Percentiles rank a stretch among this genome's conserved stretches.
phyloP scores from a whole-genome alignment of 2,888 invertebrate genomes.

The Lasioglossum calceatum region DNA sequence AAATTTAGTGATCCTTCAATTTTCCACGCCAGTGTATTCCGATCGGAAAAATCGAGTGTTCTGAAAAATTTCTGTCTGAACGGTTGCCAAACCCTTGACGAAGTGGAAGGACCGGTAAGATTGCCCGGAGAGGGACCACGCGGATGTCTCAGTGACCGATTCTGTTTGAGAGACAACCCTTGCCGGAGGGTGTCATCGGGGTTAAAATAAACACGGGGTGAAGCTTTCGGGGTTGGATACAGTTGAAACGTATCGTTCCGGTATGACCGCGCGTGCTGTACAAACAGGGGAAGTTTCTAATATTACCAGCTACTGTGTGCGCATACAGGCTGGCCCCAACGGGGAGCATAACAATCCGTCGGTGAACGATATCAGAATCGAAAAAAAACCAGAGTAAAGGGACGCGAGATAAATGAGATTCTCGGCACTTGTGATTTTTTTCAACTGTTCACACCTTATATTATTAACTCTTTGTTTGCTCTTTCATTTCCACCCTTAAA shows the following conservation, averaged over 20 bases:
- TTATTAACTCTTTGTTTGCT: slow-evolving; percentile 6
- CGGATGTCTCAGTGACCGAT: slow-evolving; percentile 79
- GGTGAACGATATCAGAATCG: slow-evolving; percentile 28
- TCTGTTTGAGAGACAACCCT: slow-evolving; percentile 83
- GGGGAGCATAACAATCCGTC: slow-evolving; percentile 34
- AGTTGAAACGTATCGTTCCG: slow-evolving; percentile 80
- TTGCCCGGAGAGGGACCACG: slow-evolving; percentile 64
- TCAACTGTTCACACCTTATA: not conserved
- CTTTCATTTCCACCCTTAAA: not conserved
- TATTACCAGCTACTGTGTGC: slow-evolving; percentile 74
- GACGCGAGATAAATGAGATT: not conserved
- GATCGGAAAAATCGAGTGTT: slow-evolving; percentile 25
- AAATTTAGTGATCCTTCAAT: too few relatives aligned
- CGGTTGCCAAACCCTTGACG: slow-evolving; percentile 51
- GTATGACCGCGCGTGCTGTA: slow-evolving; percentile 81
- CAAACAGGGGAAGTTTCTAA: slow-evolving; percentile 82
- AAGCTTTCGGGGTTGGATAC: slow-evolving; percentile 63
- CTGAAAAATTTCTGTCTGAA: slow-evolving; percentile 61
- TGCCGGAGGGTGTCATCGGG: slow-evolving; percentile 74
- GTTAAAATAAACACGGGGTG: slow-evolving; percentile 78
- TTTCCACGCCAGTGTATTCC: not conserved
- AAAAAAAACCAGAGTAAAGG: not conserved
- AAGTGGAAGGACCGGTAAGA: slow-evolving; percentile 62
- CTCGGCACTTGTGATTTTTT: not conserved
- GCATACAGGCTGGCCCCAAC: slow-evolving; percentile 34